phyloP scores from a whole-genome alignment of 2,888 invertebrate genomes.

The Pristionchus entomophagus region DNA sequence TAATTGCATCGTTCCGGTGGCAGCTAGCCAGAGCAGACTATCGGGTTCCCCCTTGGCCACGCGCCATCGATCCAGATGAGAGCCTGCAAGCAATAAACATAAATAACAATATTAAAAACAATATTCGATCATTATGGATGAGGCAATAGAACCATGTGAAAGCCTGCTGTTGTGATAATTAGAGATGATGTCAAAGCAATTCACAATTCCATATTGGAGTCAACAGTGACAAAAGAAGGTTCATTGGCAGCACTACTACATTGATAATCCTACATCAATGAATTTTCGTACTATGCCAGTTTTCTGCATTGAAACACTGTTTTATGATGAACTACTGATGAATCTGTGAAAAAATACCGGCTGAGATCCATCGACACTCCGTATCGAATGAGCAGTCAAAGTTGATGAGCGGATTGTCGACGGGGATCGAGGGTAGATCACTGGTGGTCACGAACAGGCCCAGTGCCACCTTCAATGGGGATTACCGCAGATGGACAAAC shows the following conservation, averaged over 20 bases:
- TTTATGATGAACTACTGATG: no score
- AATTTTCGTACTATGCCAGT: no score
- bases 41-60: conserved; percentile 74
- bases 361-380: conserved; percentile 65
- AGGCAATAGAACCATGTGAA: no score
- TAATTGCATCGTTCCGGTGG: conserved; percentile 74
- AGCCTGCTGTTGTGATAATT: background rate
- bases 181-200: background rate
- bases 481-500: background rate
- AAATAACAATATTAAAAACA: no score
- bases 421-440: conserved; percentile 65
- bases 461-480: conserved; percentile 63
- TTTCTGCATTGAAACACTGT: no score
- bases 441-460: conserved; percentile 74
- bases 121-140: background rate
- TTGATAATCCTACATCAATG: no score
- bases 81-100: background rate
- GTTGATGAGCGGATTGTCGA: conserved; percentile 58
- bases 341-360: conserved; percentile 49
- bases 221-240: no score
- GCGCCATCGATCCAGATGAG: conserved; percentile 61
- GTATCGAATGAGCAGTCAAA: conserved; percentile 72
- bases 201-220: no score
- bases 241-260: no score
- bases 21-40: conserved; percentile 72